Evolutionary conservation across 2,113 vertebrate genomes (phyloP), one percentile per base, ranked within the genome.

Genomic region (Nymphicus hollandicus): DNA sequence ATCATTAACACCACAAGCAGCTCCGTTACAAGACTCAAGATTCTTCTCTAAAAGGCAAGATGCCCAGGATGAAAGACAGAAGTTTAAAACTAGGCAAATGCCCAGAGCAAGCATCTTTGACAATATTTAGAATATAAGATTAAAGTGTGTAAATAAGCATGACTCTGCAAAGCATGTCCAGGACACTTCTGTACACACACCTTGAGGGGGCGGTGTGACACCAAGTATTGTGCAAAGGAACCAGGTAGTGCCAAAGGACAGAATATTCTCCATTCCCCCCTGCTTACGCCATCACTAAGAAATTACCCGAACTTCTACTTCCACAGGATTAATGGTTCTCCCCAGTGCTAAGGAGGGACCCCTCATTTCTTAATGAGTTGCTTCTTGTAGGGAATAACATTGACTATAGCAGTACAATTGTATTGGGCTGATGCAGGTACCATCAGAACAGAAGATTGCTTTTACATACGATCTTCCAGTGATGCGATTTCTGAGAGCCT

Each of bases 1-100:
- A 88, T 98, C 87, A 8, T 97, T 97, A 98, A 85, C 96, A 97
- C 61, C 69, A 97, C 13, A 97, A 6, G 13, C 13, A 58, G 2
- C 10, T 23, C 11, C 81, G 16, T 27, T 47, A 43, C 92, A 97
- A 27, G 18, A 43, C 56, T 98, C 97, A 31, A 2, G 0, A 9
- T 41, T 33, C 39, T 86, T 84, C 52, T 46, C 43, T 56, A n/a
- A 56, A 24, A 46, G 39, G 23, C 41, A 70, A 27, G 53, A 52
- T 58, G 70, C 37, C 64, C 47, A 91, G 56, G n/a, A 50, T 20
- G 58, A 90, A 91, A 56, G 65, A 60, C 25, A 89, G 46, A 80
- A 55, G 33, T 33, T 39, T 44, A n/a, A 56, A 71, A n/a, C 63
- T 7, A 56, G 66, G 35, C 19, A n/a, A 71, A 43, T 55, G 17